Conservation (phyloP, 1,140 invertebrate genomes). For the Drosophila santomea region DNA sequence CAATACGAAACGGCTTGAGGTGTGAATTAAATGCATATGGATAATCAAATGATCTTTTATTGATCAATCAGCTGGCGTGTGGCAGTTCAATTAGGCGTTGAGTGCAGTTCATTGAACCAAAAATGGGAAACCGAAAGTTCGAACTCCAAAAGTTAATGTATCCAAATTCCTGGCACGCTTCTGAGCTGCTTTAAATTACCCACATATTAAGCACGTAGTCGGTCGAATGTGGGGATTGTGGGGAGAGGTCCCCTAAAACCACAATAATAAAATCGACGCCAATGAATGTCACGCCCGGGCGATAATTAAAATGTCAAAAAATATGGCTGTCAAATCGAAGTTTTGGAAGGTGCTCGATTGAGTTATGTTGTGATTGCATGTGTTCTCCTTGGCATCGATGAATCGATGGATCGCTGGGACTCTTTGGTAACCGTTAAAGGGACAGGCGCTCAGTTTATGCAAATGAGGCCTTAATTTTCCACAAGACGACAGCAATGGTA, state of each 20-base stretch:
- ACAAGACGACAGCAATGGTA: slow-evolving; percentile 46
- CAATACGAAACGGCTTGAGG: slow-evolving; percentile 24
- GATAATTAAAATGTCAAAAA: slow-evolving; percentile 76
- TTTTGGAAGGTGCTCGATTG: slow-evolving; percentile 57
- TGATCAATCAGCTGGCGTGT: slow-evolving; percentile 51
- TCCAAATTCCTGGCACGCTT: slow-evolving; percentile 59
- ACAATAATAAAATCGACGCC: slow-evolving; percentile 32
- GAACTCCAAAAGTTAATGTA: slow-evolving; percentile 32
- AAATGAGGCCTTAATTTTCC: slow-evolving; percentile 71
- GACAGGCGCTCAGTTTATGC: slow-evolving; percentile 48
- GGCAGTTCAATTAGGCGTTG: slow-evolving; percentile 42
- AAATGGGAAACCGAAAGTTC: slow-evolving; percentile 48
- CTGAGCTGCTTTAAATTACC: slow-evolving; percentile 74
- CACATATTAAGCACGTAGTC: slow-evolving; percentile 71
- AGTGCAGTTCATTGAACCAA: slow-evolving; percentile 64
- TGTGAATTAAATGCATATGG: slow-evolving; percentile 64
- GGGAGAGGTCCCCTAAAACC: slow-evolving; percentile 18
- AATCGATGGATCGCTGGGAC: slow-evolving; percentile 24
- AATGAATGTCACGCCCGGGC: slow-evolving; percentile 56
- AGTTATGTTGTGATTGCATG: slow-evolving; percentile 61
- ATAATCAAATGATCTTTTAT: slow-evolving; percentile 65
- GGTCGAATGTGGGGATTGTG: neutral
- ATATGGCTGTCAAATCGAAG: slow-evolving; percentile 63
- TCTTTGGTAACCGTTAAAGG: slow-evolving; percentile 36
- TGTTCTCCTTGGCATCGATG: slow-evolving; percentile 16